Evolutionary conservation across 1,140 invertebrate species (phyloP).

Genomic region (Cydia strobilella): DNA sequence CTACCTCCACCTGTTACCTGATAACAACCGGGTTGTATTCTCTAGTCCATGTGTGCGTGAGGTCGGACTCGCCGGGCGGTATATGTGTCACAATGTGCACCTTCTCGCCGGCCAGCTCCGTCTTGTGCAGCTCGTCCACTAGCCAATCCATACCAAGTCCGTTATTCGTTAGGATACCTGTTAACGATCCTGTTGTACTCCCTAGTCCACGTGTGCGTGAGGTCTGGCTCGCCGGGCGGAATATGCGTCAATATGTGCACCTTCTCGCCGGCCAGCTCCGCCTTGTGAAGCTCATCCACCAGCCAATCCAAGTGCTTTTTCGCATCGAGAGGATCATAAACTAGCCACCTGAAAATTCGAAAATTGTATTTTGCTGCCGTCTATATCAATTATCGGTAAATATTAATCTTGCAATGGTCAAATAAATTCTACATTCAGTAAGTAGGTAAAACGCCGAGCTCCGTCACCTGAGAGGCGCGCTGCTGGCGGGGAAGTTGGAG

Average conservation of each 20-base stretch:
- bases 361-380: neutral
- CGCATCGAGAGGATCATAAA: constrained; percentile 82
- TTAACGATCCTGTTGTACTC: constrained; percentile 83
- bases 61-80: constrained; percentile 85
- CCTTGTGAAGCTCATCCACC: constrained; percentile 83
- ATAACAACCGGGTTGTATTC: constrained; percentile 77
- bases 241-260: constrained; percentile 94
- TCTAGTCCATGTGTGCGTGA: constrained; percentile 84
- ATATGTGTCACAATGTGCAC: too few relatives aligned
- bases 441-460: too few relatives aligned
- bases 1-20: too few relatives aligned
- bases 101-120: too few relatives aligned
- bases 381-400: too few relatives aligned
- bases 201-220: constrained; percentile 84
- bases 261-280: constrained; percentile 85
- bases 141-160: too few relatives aligned
- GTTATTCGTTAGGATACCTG: constrained; percentile 60
- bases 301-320: constrained; percentile 90
- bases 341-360: constrained; percentile 80
- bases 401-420: too few relatives aligned
- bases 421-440: too few relatives aligned
- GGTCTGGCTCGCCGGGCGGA: constrained; percentile 85
- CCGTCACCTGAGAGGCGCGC: too few relatives aligned
- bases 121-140: too few relatives aligned
- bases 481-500: too few relatives aligned